A percentile compares a stretch with the other conserved stretches of the same genome.
Conservation (phyloP, 35 echinoderm and acorn worm genomes). For the Heliocidaris tuberculata region DNA sequence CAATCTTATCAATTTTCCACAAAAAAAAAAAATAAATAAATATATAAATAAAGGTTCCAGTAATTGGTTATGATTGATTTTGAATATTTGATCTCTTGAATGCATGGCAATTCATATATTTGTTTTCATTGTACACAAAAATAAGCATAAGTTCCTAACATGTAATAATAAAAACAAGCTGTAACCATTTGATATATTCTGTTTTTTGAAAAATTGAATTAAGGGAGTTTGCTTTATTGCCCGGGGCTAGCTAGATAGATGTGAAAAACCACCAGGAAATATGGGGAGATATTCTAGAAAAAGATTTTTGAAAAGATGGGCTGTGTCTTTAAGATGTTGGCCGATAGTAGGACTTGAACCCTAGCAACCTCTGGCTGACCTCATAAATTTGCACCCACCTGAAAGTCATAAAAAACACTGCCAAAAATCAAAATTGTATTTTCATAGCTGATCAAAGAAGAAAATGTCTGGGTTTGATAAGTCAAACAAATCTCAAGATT, state of each 20-base stretch:
- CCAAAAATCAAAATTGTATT: constrained; percentile 6
- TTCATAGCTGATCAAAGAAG: neutral
- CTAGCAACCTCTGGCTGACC: neutral
- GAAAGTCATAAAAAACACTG: neutral
- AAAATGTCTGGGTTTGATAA: neutral
- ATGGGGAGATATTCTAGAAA: neutral
- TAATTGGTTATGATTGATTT: too few species aligned
- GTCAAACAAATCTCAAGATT: neutral
- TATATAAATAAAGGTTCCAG: too few species aligned
- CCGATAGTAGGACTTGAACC: neutral
- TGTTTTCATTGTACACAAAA: too few species aligned
- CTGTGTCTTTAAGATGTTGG: neutral
- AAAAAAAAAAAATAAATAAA: too few species aligned
- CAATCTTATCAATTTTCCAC: too few species aligned
- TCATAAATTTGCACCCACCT: constrained; percentile 17
- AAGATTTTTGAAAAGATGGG: neutral
- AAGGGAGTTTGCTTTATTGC: neutral
- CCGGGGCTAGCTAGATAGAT: neutral
- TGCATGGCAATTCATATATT: too few species aligned
- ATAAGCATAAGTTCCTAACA: too few species aligned
- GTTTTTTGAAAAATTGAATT: neutral
- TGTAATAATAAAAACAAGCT: too few species aligned
- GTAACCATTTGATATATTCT: neutral
- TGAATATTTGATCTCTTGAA: too few species aligned
- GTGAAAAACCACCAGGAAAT: neutral